These are phyloP conservation scores for Musca domestica DNA, from an alignment of 1,140 invertebrate genomes.

Conservation along the genomic window DNA sequence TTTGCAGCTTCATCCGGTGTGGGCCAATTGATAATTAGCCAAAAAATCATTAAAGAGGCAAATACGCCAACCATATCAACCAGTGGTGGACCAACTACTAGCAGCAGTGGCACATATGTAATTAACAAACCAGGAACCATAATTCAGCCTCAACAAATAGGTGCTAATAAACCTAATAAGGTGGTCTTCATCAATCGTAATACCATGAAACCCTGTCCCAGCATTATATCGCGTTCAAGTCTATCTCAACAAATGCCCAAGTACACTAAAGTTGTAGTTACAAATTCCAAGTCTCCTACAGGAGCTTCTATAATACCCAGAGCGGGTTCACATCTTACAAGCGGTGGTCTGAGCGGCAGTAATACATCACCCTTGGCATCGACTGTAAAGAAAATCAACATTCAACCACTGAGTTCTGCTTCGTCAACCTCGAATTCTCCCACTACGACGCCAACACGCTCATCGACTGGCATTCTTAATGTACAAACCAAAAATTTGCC, in stretches of 20 bases:
- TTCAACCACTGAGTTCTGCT: conserved; percentile 23
- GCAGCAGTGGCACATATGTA: conserved; percentile 33
- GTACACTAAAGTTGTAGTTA: conserved; percentile 34
- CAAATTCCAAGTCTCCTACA: conserved; percentile 28
- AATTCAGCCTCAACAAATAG: conserved; percentile 29
- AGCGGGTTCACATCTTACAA: conserved; percentile 11
- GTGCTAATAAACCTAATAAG: conserved; percentile 34
- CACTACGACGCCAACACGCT: conserved; percentile 15
- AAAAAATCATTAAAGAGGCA: conserved; percentile 48
- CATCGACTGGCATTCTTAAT: conserved; percentile 26
- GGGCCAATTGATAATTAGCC: conserved; percentile 43
- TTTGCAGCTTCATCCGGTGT: conserved; percentile 21
- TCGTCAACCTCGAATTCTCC: not conserved
- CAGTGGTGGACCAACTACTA: not conserved
- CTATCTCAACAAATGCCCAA: conserved; percentile 24
- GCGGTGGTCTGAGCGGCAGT: not conserved
- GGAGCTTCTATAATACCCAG: conserved; percentile 23
- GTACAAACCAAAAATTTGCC: conserved; percentile 20
- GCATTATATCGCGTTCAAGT: conserved; percentile 27
- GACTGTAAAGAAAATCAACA: conserved; percentile 25
- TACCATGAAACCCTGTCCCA: conserved; percentile 40
- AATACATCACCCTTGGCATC: conserved; percentile 13
- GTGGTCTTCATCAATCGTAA: conserved; percentile 48
- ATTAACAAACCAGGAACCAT: conserved; percentile 34
- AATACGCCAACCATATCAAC: conserved; percentile 1